phyloP scores from a whole-genome alignment of 2,888 invertebrate genomes.

The Agonopterix arenella region DNA sequence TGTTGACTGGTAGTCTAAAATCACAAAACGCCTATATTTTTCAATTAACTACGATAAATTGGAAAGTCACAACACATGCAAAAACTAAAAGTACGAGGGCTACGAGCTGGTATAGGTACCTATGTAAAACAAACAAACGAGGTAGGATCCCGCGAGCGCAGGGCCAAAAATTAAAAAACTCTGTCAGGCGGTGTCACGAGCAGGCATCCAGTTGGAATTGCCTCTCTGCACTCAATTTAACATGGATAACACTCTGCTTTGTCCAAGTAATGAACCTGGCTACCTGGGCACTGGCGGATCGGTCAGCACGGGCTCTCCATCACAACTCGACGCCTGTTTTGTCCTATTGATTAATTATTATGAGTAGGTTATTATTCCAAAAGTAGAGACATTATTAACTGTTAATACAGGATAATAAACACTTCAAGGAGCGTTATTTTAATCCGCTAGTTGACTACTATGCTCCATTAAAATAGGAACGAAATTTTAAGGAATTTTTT shows the following conservation, averaged over 20 bases:
- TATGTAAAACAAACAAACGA: constrained; percentile 30
- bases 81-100: constrained; percentile 19
- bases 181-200: constrained; percentile 55
- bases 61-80: constrained; percentile 31
- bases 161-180: constrained; percentile 66
- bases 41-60: constrained; percentile 19
- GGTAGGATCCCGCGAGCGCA: constrained; percentile 19
- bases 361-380: no score
- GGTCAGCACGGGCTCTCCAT: constrained; percentile 16
- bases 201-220: constrained; percentile 62
- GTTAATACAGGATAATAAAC: no score
- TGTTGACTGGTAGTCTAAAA: neutral
- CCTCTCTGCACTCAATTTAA: constrained; percentile 70
- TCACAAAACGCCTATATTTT: neutral
- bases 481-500: no score
- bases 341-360: no score
- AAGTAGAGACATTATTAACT: no score
- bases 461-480: no score
- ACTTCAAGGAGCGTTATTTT: no score
- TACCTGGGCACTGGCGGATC: constrained; percentile 11
- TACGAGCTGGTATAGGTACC: neutral
- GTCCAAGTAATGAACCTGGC: constrained; percentile 60
- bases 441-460: no score
- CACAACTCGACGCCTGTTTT: neutral
- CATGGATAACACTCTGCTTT: constrained; percentile 69